Percentiles rank a stretch among this genome's conserved stretches.
phyloP scores from a whole-genome alignment of 2,888 invertebrate species.

The Mycalesis mineus region DNA sequence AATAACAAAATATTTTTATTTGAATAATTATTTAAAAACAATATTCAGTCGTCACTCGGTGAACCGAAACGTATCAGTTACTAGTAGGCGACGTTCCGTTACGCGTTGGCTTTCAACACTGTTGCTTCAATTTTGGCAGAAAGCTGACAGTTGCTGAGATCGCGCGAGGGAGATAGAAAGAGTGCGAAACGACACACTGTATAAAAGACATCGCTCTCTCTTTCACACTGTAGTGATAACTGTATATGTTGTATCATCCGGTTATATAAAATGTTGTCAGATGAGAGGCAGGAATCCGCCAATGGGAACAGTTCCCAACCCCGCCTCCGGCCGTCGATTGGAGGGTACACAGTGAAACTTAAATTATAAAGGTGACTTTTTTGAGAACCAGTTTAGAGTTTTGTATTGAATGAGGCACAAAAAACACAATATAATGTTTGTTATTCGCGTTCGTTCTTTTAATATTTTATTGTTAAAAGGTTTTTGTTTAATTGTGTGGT shows the following conservation, averaged over 20 bases:
- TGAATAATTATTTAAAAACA: slow-evolving; percentile 21
- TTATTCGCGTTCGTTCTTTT: slow-evolving; percentile 63
- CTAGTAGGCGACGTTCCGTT: slow-evolving; percentile 51
- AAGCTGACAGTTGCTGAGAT: slow-evolving; percentile 57
- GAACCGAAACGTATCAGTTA: slow-evolving; percentile 41
- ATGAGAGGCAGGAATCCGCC: slow-evolving; percentile 51
- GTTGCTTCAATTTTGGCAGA: slow-evolving; percentile 67
- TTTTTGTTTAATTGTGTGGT: slow-evolving; percentile 55
- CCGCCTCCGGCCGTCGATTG: slow-evolving; percentile 63
- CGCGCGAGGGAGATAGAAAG: slow-evolving; percentile 48
- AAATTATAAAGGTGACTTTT: slow-evolving; percentile 78
- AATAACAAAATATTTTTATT: background rate
- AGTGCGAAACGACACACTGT: slow-evolving; percentile 71
- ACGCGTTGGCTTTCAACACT: slow-evolving; percentile 61
- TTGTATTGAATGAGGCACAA: slow-evolving; percentile 70
- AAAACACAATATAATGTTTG: slow-evolving; percentile 77
- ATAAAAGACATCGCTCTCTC: slow-evolving; percentile 55
- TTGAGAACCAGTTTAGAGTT: slow-evolving; percentile 57
- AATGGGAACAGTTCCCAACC: slow-evolving; percentile 46
- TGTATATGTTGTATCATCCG: slow-evolving; percentile 78
- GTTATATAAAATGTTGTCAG: slow-evolving; percentile 77
- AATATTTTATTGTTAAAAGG: slow-evolving; percentile 48
- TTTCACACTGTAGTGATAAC: slow-evolving; percentile 66
- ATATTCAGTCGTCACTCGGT: slow-evolving; percentile 18
- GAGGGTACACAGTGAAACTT: slow-evolving; percentile 64